Conservation (phyloP, 2,888 invertebrate species). For the Platycheirus rosarum region DNA sequence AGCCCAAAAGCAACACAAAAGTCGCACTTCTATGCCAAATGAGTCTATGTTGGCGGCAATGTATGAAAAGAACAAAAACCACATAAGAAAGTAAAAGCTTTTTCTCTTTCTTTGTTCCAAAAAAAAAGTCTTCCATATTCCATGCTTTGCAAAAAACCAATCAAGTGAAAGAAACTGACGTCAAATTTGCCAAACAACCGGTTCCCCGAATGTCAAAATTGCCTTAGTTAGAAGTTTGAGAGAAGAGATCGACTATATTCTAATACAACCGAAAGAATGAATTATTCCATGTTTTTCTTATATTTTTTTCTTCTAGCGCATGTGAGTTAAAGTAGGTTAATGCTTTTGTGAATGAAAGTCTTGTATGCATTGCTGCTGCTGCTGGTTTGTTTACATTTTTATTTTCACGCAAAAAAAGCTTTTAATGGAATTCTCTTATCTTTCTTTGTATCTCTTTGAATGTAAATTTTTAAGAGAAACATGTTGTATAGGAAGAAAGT, state of each 20-base stretch:
- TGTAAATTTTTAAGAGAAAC: slow-evolving; percentile 14
- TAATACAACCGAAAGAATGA: too few relatives aligned
- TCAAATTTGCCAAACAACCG: background rate
- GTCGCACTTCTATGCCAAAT: slow-evolving; percentile 44
- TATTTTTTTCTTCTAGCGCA: slow-evolving; percentile 45
- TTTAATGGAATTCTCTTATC: slow-evolving; percentile 4
- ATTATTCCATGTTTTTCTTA: background rate
- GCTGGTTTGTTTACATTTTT: slow-evolving; percentile 66
- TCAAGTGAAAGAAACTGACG: background rate
- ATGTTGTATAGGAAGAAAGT: slow-evolving; percentile 32
- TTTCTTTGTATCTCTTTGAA: background rate
- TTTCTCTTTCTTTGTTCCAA: slow-evolving; percentile 10
- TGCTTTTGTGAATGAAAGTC: slow-evolving; percentile 67
- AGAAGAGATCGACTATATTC: slow-evolving; percentile 47
- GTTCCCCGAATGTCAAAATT: background rate
- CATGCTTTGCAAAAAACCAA: too few relatives aligned
- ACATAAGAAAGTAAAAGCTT: slow-evolving; percentile 26
- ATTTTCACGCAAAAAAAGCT: slow-evolving; percentile 28
- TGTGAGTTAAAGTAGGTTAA: slow-evolving; percentile 63
- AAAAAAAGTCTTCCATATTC: background rate
- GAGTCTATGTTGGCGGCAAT: slow-evolving; percentile 15
- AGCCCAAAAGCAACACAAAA: background rate
- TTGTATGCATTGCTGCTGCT: too few relatives aligned
- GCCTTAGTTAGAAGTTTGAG: slow-evolving; percentile 19
- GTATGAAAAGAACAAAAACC: slow-evolving; percentile 8